Base-by-base conservation (phyloP, 2,113 vertebrate genomes). In the Dicerorhinus sumatrensis region DNA sequence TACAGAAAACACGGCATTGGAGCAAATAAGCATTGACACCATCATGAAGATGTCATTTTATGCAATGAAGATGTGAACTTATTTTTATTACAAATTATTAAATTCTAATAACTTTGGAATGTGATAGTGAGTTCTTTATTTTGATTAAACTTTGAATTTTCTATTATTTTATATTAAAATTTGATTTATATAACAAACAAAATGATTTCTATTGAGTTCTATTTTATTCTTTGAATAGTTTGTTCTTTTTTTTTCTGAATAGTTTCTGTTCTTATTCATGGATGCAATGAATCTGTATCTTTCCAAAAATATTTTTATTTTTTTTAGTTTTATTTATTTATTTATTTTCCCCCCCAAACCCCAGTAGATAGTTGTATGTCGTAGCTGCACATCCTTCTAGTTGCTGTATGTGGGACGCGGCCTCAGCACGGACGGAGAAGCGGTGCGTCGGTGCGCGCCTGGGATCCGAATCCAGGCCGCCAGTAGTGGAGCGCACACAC, bases 81-180 rank as follows among this genome's bases (percentile, higher is more conserved):
- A n/a, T 76, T 88, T 42, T 27, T 73, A 76, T 93, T 48, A 65
- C 5, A 48, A 88, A 82, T 82, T 48, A 76, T 89, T 75, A 67
- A 65, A 96, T 87, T 6, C 23, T 82, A 92, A 56, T 75, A 48
- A 88, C 58, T 75, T 92, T 46, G 17, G 65, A 92, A 87, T 75
- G 65, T 92, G 54, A 67, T 36, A 73, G 9, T 36, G 89, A 92
- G 14, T 92, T 82, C 39, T 70, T 60, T 29, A 70, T 65, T 16
- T 6, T 75, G 39, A 58, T 58, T 51, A 67, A 65, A 48, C 20
- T 76, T 91, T 36, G 23, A 77, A 36, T 67, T 58, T 73, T 94
- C 42, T 33, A n/a, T 48, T 86, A 76, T 54, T 75, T 91, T 91
- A 76, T 76, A 18, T 79, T 63, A 60, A 88, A 58, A 48, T 67